Evolutionary conservation across 2,113 vertebrate genomes (phyloP), one percentile per base, ranked within the genome.

Genomic region (Bubo bubo): DNA sequence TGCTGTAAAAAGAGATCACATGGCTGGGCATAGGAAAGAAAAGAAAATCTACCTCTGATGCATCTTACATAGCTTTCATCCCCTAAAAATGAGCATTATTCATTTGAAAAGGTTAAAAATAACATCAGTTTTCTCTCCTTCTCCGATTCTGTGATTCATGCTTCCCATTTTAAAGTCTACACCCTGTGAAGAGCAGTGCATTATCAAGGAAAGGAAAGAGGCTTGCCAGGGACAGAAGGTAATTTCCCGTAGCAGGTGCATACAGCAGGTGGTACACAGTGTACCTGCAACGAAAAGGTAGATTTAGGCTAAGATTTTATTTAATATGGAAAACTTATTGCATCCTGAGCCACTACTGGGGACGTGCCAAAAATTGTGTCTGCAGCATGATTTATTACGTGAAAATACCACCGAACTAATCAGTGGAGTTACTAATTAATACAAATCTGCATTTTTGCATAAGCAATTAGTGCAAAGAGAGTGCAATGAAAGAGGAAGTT

Each of bases 401-500:
- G 98, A 98, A 98, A 98, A 99, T 98, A 98, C 98, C 98, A 99
- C 98, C 84, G 91, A 99, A 99, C 98, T 99, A 99, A 99, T 99
- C 98, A 99, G 98, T 95, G 97, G 98, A 98, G 98, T 98, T 98
- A 99, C 98, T 99, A 99, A 99, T 99, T 99, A 99, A 99, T 99
- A 99, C 97, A 98, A 98, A 99, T 99, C 98, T 99, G 98, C 99
- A 99, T 99, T 99, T 99, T 98, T 99, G 99, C 99, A 99, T 99
- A 99, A 99, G 98, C 98, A 99, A 99, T 99, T 99, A 99, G 98
- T 97, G 97, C 97, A 97, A 98, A 97, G 98, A 98, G 98, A 97
- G 96, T 97, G 98, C 98, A 98, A 97, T 97, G 98, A 98, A 98
- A 98, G 97, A 98, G 98, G 98, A 98, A 98, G 98, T 98, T 99